Percentiles rank a stretch among this genome's conserved stretches.
Evolutionary conservation across 2,113 vertebrate species (phyloP).

Genomic region (Phaethon lepturus): DNA sequence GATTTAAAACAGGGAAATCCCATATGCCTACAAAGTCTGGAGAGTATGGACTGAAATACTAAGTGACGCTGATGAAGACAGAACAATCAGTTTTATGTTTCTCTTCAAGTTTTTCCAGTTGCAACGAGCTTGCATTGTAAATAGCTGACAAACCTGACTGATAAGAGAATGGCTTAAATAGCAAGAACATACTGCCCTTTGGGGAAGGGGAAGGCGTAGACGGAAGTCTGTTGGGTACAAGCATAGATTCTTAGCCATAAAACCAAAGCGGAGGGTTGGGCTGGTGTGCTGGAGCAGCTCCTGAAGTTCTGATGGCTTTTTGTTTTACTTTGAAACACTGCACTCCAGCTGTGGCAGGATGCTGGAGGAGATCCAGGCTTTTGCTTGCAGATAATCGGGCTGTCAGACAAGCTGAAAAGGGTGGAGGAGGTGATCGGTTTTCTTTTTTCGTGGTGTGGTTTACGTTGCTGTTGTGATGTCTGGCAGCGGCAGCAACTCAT

Average conservation of each 20-base stretch:
- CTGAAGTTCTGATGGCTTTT: conserved; percentile 24
- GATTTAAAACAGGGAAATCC: background rate
- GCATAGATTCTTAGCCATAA: background rate
- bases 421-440: background rate
- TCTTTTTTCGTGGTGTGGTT: background rate
- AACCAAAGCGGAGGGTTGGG: background rate
- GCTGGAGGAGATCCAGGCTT: conserved; percentile 18
- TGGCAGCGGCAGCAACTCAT: conserved; percentile 57
- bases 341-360: background rate
- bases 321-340: background rate
- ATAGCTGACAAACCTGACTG: conserved; percentile 68
- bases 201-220: background rate
- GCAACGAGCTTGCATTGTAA: conserved; percentile 69
- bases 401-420: conserved; percentile 18
- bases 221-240: background rate
- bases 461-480: conserved; percentile 20
- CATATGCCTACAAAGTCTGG: background rate
- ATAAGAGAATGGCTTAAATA: conserved; percentile 68
- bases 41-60: background rate
- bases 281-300: background rate
- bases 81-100: conserved; percentile 41
- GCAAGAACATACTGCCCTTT: conserved; percentile 42
- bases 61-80: background rate
- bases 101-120: conserved; percentile 77
- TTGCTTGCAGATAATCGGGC: background rate